Evolutionary conservation across 2,888 invertebrate genomes (phyloP).

Genomic region (Drosophila aldrichi): DNA sequence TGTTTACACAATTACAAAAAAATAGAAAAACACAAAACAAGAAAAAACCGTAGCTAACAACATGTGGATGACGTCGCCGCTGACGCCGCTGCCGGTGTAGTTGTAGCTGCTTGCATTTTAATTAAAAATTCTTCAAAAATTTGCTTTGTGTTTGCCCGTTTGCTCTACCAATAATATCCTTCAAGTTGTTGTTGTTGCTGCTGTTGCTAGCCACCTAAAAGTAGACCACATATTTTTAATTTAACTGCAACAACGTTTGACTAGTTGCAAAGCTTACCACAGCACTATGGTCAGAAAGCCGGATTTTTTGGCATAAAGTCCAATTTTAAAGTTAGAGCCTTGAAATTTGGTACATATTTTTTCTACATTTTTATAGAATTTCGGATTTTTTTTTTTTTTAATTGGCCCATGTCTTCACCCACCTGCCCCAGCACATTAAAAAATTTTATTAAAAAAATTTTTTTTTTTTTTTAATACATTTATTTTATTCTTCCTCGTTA

Average conservation of each 20-base stretch:
- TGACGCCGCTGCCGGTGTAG: slow-evolving; percentile 37
- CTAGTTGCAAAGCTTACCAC: slow-evolving; percentile 14
- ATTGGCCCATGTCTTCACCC: too few relatives aligned
- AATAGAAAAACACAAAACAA: background rate
- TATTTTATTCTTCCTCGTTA: too few relatives aligned
- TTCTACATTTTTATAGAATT: too few relatives aligned
- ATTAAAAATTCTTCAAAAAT: slow-evolving; percentile 77
- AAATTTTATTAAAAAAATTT: too few relatives aligned
- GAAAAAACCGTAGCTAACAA: slow-evolving; percentile 24
- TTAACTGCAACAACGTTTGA: slow-evolving; percentile 49
- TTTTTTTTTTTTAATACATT: too few relatives aligned
- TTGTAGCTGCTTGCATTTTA: slow-evolving; percentile 65
- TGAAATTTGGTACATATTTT: too few relatives aligned
- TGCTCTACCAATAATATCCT: slow-evolving; percentile 71
- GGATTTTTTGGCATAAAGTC: too few relatives aligned
- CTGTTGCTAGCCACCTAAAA: slow-evolving; percentile 67
- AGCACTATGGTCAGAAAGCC: too few relatives aligned
- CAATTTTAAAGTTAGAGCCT: too few relatives aligned
- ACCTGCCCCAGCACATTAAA: too few relatives aligned
- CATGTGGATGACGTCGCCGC: slow-evolving; percentile 17
- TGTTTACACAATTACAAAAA: slow-evolving; percentile 62
- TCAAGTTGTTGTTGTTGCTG: slow-evolving; percentile 32
- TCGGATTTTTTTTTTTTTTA: too few relatives aligned
- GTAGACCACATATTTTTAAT: slow-evolving; percentile 79
- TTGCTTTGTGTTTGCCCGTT: slow-evolving; percentile 62